Base-by-base conservation (phyloP, 2,888 invertebrate species). In the Epirrhoe tristata region DNA sequence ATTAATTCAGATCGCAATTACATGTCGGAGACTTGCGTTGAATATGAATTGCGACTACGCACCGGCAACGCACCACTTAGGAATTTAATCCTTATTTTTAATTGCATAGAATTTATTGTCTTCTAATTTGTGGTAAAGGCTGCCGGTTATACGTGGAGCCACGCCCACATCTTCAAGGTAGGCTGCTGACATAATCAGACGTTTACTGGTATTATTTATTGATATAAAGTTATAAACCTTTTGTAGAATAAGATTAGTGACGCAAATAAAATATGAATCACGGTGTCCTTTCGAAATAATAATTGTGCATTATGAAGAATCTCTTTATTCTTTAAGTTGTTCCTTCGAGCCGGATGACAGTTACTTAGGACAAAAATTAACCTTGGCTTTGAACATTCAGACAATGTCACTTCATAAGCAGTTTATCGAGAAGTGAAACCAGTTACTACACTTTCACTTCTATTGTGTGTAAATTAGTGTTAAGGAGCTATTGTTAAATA, bases 81-180 rank as follows among this genome's bases (percentile, higher is more conserved):
- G 60, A 67, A 57, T 67, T 48, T 39, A 55, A 53, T 63, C 51
- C 56, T 61, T 64, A 64, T 61, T 61, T 51, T 60, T 68, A 61
- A 64, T 61, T 51, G 7, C 17, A 54, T 61, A 64, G 24, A 61
- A 64, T 24, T 54, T 62, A 68, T 68, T 61, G 61, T 61, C 17
- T 58, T 57, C 24, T 61, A 66, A 61, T 58, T 58, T 58, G 56
- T 62, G 17, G 53, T 64, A 54, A 62, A 53, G 39, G 56, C 24
- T 34, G 16, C 58, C 59, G 53, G 52, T 58, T 55, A 55, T 62
- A 62, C 60, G 54, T 63, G 60, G 50, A 31, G 60, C 66, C 70
- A 70, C 70, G 67, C 70, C 70, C 64, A 64, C 69, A 12, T 24
- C 46, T 58, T 58, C 70, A 70, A 70, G 70, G 70, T 52, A 70